Conservation (phyloP, 2,113 vertebrate genomes). For the Mus pahari region DNA sequence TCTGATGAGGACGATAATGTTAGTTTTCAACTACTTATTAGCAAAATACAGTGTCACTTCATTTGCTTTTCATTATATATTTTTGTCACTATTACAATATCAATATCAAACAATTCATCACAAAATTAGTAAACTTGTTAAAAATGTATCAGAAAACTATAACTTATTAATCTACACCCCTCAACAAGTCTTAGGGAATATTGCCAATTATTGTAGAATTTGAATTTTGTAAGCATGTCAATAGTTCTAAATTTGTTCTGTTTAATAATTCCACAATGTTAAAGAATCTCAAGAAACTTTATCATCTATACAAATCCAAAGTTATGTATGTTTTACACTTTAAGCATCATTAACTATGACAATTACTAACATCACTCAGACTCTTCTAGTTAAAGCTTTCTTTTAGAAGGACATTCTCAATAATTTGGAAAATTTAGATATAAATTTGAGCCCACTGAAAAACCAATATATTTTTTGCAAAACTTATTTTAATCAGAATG, state of each 20-base stretch:
- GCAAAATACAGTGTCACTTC: background rate
- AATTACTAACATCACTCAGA: slow-evolving; percentile 2
- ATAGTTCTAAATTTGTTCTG: slow-evolving; percentile 1
- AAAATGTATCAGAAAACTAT: background rate
- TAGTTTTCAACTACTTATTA: background rate
- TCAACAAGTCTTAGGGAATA: background rate
- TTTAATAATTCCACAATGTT: slow-evolving; percentile 17
- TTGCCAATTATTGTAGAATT: background rate
- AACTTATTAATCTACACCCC: background rate
- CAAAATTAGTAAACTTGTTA: background rate
- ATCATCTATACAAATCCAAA: background rate
- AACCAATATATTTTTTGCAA: background rate
- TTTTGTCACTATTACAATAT: slow-evolving; percentile 7
- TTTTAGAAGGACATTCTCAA: background rate
- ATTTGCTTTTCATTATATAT: background rate
- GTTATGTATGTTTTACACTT: background rate
- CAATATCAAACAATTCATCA: background rate
- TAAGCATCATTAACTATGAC: background rate
- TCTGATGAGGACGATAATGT: background rate
- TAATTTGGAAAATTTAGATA: slow-evolving; percentile 33
- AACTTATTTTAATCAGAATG: background rate
- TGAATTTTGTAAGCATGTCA: background rate
- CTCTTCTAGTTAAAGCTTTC: background rate
- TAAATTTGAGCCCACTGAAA: background rate
- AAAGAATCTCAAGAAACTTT: slow-evolving; percentile 6